Evolutionary conservation across 1,140 invertebrate species (phyloP).

Genomic region (Heterodera schachtii): DNA sequence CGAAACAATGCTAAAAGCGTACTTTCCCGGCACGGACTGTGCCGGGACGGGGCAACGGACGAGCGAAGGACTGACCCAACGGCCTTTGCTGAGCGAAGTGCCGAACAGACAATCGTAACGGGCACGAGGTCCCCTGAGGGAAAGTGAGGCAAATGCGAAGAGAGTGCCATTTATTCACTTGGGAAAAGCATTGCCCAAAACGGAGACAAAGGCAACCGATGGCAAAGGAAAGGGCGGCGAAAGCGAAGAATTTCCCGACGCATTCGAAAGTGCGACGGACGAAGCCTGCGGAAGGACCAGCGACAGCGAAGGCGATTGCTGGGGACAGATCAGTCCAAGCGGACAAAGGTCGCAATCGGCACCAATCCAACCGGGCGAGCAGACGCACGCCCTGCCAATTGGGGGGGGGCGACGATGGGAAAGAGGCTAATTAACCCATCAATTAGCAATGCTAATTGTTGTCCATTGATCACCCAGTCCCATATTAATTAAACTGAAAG

Average conservation of each 20-base stretch:
- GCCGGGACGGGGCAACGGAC: conserved; percentile 16
- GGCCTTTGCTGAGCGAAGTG: neutral
- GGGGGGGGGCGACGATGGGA: no score
- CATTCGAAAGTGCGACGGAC: neutral
- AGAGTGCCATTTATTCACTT: neutral
- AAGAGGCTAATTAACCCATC: no score
- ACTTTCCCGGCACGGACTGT: neutral
- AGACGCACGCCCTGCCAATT: conserved; percentile 3
- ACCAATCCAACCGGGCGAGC: conserved; percentile 24
- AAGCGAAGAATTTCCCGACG: neutral
- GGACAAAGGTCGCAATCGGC: conserved; percentile 26
- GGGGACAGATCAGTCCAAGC: neutral
- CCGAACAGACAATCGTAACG: conserved; percentile 21
- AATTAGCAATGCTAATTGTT: neutral
- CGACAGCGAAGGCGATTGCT: neutral
- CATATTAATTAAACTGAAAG: neutral
- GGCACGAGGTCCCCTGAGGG: neutral
- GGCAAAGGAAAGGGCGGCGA: conserved; percentile 8
- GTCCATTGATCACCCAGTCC: neutral
- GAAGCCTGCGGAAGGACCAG: conserved; percentile 19
- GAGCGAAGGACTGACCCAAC: conserved; percentile 18
- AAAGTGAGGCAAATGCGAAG: neutral
- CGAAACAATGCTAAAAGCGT: conserved; percentile 3
- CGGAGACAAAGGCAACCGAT: conserved; percentile 16
- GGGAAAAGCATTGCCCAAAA: conserved; percentile 5